phyloP scores from a whole-genome alignment of 2,888 invertebrate genomes.

The Myopa testacea region DNA sequence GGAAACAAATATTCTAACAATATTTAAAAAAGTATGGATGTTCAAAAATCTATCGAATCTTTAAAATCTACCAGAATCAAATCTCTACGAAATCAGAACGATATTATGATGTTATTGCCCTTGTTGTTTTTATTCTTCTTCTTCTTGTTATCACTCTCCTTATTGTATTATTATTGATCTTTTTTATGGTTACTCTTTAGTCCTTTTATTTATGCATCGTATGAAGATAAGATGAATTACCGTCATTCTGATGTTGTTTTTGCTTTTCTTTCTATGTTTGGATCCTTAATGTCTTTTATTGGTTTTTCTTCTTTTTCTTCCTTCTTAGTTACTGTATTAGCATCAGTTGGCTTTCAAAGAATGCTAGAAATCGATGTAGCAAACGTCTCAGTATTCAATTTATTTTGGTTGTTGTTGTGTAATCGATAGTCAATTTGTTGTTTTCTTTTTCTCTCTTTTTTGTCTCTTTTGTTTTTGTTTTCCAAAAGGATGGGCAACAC shows the following conservation, averaged over 20 bases:
- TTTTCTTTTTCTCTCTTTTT: neutral
- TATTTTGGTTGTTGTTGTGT: neutral
- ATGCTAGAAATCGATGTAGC: neutral
- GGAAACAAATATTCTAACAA: no score
- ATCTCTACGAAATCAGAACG: no score
- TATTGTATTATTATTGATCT: no score
- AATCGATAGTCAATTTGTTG: slow-evolving; percentile 14
- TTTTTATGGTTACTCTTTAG: neutral
- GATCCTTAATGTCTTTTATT: neutral
- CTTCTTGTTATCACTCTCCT: no score
- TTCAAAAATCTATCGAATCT: neutral
- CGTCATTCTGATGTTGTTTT: slow-evolving; percentile 29
- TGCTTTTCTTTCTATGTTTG: neutral
- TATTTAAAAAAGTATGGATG: no score
- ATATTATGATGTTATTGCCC: neutral
- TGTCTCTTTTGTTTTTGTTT: slow-evolving; percentile 36
- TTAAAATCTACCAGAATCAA: neutral
- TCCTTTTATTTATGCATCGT: neutral
- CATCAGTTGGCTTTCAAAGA: neutral
- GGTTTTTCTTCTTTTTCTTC: neutral
- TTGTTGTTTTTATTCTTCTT: neutral
- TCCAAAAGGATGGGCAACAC: neutral
- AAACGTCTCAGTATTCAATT: neutral
- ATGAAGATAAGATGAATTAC: slow-evolving; percentile 25
- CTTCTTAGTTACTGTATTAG: neutral